A percentile compares a stretch with the other conserved stretches of the same genome.
phyloP scores from a whole-genome alignment of 2,797 vertebrate genomes.

The Remorina albescens region DNA sequence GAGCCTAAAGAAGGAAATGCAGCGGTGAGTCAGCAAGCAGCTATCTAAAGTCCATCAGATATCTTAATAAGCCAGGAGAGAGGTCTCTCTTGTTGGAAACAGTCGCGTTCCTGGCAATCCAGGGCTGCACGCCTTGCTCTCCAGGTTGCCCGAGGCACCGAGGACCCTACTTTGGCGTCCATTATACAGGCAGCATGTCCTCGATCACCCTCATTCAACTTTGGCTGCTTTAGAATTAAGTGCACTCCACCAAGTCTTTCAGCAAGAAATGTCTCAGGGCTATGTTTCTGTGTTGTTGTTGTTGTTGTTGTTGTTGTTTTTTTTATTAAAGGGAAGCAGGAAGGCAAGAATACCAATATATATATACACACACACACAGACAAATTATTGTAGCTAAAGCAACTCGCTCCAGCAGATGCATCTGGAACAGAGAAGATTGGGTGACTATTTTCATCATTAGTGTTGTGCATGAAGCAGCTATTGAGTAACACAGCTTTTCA shows the following conservation, averaged over 20 bases:
- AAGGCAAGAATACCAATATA: conserved; percentile 11
- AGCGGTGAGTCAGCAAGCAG: conserved; percentile 81
- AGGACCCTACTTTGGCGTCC: conserved; percentile 76
- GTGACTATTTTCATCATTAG: conserved; percentile 68
- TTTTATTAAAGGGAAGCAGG: conserved; percentile 59
- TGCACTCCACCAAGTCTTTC: conserved; percentile 78
- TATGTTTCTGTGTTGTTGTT: conserved; percentile 56
- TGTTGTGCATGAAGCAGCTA: conserved; percentile 52
- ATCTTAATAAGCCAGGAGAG: conserved; percentile 67
- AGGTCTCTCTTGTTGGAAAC: conserved; percentile 50
- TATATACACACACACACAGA: conserved; percentile 15
- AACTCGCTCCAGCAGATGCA: conserved; percentile 41
- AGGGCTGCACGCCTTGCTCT: conserved; percentile 35
- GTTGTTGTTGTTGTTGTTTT: too few species aligned
- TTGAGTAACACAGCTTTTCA: conserved; percentile 42
- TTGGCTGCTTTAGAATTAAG: conserved; percentile 74
- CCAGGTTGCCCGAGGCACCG: conserved; percentile 58
- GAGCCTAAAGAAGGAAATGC: conserved; percentile 65
- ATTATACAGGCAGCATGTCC: conserved; percentile 74
- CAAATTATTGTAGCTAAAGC: conserved; percentile 32
- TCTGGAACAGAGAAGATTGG: conserved; percentile 51
- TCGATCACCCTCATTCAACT: conserved; percentile 74
- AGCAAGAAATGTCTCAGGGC: conserved; percentile 76
- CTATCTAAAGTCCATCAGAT: conserved; percentile 72
- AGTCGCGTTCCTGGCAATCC: conserved; percentile 47